Conservation (phyloP, 2,113 vertebrate genomes). For the Triplophysa siluroides region DNA sequence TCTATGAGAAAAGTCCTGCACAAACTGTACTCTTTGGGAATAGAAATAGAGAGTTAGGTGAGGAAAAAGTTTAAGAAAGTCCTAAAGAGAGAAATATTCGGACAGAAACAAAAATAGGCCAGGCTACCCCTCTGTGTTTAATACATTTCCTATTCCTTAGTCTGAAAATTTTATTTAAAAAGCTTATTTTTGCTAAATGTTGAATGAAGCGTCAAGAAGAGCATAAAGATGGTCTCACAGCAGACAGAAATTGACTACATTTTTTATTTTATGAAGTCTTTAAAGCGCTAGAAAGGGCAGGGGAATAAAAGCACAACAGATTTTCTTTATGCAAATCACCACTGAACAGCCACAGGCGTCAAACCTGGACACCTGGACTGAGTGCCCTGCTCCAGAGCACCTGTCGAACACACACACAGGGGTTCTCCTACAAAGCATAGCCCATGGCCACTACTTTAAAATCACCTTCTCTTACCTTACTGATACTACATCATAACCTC, state of each 20-base stretch:
- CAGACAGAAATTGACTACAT: too few species aligned
- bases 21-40: constrained; percentile 62
- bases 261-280: too few species aligned
- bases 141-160: too few species aligned
- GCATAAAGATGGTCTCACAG: too few species aligned
- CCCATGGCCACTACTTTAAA: constrained; percentile 27
- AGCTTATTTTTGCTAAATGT: too few species aligned
- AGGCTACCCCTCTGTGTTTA: too few species aligned
- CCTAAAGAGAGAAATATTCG: background rate
- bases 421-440: constrained; percentile 20
- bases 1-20: constrained; percentile 54
- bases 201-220: too few species aligned
- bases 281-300: too few species aligned
- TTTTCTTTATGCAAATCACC: constrained; percentile 45
- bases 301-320: constrained; percentile 27
- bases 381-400: constrained; percentile 15
- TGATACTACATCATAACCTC: constrained; percentile 40
- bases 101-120: background rate
- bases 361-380: constrained; percentile 47
- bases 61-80: constrained; percentile 31
- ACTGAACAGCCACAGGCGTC: constrained; percentile 21
- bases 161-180: too few species aligned
- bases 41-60: background rate
- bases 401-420: constrained; percentile 32
- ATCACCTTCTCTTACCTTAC: constrained; percentile 23